phyloP scores from a whole-genome alignment of 2,888 invertebrate genomes.

The Hyles lineata region DNA sequence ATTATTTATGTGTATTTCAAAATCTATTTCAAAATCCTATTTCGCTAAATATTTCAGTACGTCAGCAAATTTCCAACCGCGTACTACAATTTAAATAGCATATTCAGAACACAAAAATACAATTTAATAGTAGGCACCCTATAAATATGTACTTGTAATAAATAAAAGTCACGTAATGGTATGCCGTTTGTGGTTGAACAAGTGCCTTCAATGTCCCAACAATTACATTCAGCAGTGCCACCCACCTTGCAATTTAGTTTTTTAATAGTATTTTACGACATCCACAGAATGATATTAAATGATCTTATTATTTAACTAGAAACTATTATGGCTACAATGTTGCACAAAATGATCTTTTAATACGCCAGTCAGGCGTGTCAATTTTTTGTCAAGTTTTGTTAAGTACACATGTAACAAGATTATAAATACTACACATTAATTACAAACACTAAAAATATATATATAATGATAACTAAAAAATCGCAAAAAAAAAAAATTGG shows the following conservation, averaged over 20 bases:
- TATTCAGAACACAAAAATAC: neutral
- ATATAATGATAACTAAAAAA: too few species aligned
- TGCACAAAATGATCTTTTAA: neutral
- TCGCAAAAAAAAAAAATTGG: too few species aligned
- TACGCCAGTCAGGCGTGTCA: neutral
- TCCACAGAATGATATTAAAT: neutral
- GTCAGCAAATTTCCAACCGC: neutral
- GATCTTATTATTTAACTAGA: neutral
- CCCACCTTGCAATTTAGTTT: neutral
- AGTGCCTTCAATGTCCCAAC: neutral
- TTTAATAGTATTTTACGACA: neutral
- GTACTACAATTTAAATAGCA: neutral
- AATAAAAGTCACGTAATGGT: neutral
- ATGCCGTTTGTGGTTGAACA: slow-evolving; percentile 6
- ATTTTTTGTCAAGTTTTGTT: too few species aligned
- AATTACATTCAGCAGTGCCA: slow-evolving; percentile 6
- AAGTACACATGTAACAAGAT: neutral
- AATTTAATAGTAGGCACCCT: neutral
- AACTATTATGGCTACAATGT: neutral
- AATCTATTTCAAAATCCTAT: too few species aligned
- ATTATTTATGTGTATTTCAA: too few species aligned
- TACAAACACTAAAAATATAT: neutral
- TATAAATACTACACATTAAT: too few species aligned
- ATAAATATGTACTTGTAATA: neutral
- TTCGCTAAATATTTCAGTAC: too few species aligned